These are phyloP conservation scores for Eulacestoma nigropectus DNA, from an alignment of 2,113 vertebrate species.

Conservation along the genomic window DNA sequence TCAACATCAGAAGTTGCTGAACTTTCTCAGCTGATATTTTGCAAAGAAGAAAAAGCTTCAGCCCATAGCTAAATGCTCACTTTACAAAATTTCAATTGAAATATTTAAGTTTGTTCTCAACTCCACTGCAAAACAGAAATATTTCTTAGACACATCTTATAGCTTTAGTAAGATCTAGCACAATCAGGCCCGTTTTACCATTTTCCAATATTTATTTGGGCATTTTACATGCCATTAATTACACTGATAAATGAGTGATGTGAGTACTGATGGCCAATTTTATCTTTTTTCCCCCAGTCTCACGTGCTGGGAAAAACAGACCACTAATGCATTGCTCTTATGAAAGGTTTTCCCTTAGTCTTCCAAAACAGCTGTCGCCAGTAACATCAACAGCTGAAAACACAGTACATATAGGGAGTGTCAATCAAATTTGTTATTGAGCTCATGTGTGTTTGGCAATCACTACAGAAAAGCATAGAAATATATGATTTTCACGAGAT, in stretches of 20 bases:
- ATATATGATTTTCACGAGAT: background rate
- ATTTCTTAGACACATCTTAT: background rate
- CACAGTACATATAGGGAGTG: background rate
- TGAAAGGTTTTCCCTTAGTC: background rate
- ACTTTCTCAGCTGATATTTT: background rate
- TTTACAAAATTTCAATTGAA: background rate
- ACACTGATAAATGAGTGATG: background rate
- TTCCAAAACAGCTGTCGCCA: background rate
- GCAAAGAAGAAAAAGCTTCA: background rate
- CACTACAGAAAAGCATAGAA: background rate
- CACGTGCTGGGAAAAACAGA: background rate
- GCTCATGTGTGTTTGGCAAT: background rate
- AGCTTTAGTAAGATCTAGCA: background rate
- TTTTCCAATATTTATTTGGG: background rate
- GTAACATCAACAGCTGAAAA: conserved; percentile 24
- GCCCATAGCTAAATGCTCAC: background rate
- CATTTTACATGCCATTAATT: background rate
- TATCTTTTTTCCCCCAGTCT: background rate
- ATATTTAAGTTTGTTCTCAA: background rate
- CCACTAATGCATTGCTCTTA: background rate
- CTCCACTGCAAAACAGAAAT: background rate
- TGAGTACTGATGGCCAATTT: background rate
- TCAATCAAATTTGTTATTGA: background rate
- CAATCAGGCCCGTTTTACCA: background rate
- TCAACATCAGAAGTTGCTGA: background rate